These are phyloP conservation scores for Leptinotarsa peninsularis DNA, from an alignment of 2,888 invertebrate genomes.

Conservation along the genomic window DNA sequence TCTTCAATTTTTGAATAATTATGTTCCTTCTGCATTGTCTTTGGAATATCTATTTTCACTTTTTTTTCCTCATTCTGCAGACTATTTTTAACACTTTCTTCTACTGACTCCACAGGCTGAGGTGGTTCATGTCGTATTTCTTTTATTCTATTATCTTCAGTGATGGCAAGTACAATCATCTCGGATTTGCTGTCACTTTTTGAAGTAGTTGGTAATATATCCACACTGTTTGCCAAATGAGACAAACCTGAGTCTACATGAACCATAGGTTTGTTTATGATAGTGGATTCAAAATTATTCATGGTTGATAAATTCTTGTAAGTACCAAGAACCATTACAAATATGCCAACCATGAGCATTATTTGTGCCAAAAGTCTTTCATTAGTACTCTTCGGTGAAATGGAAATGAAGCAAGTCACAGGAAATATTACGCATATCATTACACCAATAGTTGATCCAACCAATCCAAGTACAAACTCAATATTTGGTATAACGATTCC, in stretches of 20 bases:
- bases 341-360: slow-evolving; percentile 84
- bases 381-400: slow-evolving; percentile 86
- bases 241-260: slow-evolving; percentile 6
- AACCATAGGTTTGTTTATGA: slow-evolving; percentile 22
- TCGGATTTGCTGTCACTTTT: slow-evolving; percentile 33
- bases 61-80: neutral
- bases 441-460: slow-evolving; percentile 95
- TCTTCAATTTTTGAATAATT: slow-evolving; percentile 61
- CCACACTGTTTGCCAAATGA: slow-evolving; percentile 26
- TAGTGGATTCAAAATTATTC: slow-evolving; percentile 31
- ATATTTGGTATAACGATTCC: slow-evolving; percentile 93
- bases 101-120: slow-evolving; percentile 57
- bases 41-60: slow-evolving; percentile 21
- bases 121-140: slow-evolving; percentile 63
- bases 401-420: slow-evolving; percentile 86
- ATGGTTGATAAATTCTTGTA: slow-evolving; percentile 86
- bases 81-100: slow-evolving; percentile 38
- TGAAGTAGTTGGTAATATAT: slow-evolving; percentile 26
- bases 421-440: slow-evolving; percentile 94
- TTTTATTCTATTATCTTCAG: slow-evolving; percentile 57
- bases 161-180: slow-evolving; percentile 33
- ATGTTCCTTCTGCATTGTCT: slow-evolving; percentile 15
- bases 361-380: slow-evolving; percentile 87
- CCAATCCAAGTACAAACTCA: slow-evolving; percentile 91
- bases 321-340: slow-evolving; percentile 90